Evolutionary conservation across 1,140 invertebrate species (phyloP).

Genomic region (Glossosoma conforme): DNA sequence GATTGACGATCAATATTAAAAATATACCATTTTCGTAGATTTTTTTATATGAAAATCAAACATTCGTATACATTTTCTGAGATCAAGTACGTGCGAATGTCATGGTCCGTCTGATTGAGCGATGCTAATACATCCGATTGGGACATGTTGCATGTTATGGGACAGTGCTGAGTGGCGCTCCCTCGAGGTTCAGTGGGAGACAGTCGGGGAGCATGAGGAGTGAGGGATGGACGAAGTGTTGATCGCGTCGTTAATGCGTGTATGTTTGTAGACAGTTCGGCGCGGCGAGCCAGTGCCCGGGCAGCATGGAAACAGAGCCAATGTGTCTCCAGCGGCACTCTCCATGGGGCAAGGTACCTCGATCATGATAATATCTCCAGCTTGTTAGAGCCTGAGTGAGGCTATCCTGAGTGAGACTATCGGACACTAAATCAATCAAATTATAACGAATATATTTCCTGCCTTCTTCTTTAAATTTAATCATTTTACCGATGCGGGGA

Average conservation of each 20-base stretch:
- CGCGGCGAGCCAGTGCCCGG: slow-evolving; percentile 67
- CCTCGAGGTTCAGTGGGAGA: not conserved
- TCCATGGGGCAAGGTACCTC: slow-evolving; percentile 50
- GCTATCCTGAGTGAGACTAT: no score
- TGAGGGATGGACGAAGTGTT: slow-evolving; percentile 1
- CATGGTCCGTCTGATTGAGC: not conserved
- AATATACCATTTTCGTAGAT: no score
- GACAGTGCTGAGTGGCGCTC: not conserved
- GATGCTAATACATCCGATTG: not conserved
- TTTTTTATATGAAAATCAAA: not conserved
- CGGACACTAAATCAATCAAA: no score
- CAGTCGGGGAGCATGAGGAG: slow-evolving; percentile 4
- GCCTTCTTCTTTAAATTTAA: no score
- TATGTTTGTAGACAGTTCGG: slow-evolving; percentile 71
- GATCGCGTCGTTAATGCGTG: slow-evolving; percentile 46
- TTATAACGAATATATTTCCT: no score
- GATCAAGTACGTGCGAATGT: not conserved
- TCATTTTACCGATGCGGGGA: no score
- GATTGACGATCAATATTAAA: no score
- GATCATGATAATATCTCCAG: no score
- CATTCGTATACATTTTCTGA: not conserved
- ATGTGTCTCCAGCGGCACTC: slow-evolving; percentile 65
- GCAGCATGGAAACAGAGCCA: slow-evolving; percentile 73
- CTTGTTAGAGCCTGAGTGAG: no score
- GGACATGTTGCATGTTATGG: not conserved